Evolutionary conservation across 2,797 vertebrate species (phyloP), one percentile per base, ranked within the genome.

Genomic region (Silurus lanzhouensis): DNA sequence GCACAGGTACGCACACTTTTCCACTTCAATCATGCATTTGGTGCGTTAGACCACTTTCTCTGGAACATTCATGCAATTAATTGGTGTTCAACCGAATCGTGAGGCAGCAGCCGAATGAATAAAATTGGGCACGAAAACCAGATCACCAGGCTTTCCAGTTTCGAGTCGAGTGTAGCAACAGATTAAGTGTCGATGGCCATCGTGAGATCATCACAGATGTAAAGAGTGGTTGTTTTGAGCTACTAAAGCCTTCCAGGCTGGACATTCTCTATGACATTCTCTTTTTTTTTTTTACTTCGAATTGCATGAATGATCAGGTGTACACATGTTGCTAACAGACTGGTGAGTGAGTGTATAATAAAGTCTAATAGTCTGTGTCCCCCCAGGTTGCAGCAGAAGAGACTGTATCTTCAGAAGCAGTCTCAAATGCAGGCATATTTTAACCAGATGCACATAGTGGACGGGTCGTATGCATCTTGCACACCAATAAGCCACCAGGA

Each of bases 401-500:
- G 98, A 72, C 95, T 99, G 91, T 97, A 97, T 92, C 95, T 99
- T 61, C 98, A 99, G 94, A 97, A 97, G 89, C 97, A 98, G 89
- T 95, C 97, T n/a, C 98, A 99, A 93, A 96, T 99, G 87, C 98
- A 97, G 91, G 91, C 95, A 0, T 99, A 99, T 91, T 99, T 99
- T 89, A 99, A 99, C 93, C 98, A 99, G 96, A 98, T 99, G 97
- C 98, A 99, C 90, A 99, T 99, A 84, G 98, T 95, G 0, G 98
- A 99, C 92, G 95, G 94, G 81, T 94, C 97, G 0, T 99, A 95
- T 88, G 92, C 84, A 2, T 91, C 90, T 78, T 88, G 87, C 67
- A 52, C 84, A 27, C 12, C 85, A 66, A 72, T 96, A 90, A 93
- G 97, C 94, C 92, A 92, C 93, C 91, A 89, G 94, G 91, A 93